Evolutionary conservation across 2,888 invertebrate genomes (phyloP), one percentile per base, ranked within the genome.

Genomic region (Drosophila sordidapex): DNA sequence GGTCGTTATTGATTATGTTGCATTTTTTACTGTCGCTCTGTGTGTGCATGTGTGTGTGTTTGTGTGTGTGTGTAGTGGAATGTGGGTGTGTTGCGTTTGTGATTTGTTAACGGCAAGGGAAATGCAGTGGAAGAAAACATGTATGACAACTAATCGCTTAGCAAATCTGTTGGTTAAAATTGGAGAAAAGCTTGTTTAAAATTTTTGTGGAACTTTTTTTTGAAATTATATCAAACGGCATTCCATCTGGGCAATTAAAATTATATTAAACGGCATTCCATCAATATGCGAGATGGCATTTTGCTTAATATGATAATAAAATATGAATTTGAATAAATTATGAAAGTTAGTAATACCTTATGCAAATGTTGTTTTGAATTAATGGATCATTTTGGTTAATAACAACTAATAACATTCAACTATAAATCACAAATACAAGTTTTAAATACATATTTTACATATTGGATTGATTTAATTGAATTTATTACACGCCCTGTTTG

Each of bases 1-100:
- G 90, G 87, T 87, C 90, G 72, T 90, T 82, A 74, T 87, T 79
- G 76, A 80, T 84, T 73, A 74, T 67, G 73, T 66, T 72, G 54
- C 65, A 40, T 27, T 48, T 69, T 60, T 60, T 25, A 25, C 27
- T 49, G 25, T 15, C 25, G 13, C n/a, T 29, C 27, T 11, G 31
- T 36, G 54, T 27, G 51, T 49, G 21, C 5, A 3, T 10, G 52
- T 40, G 21, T 11, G 5, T 6, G 5, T 46, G 13, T 46, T 2
- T 10, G 52, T 40, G 21, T 11, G 5, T 6, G 5, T 46, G 13
- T 46, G 46, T 46, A 46, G 15, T 25, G 46, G 46, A 27, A 46
- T 46, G 46, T n/a, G 46, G n/a, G 31, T 46, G 35, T 52, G 43
- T 43, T 21, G 13, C 27, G 36, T 56, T 40, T 53, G 35, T 40